Base-by-base conservation (phyloP, 2,113 vertebrate genomes). In the Pardalotus punctatus region DNA sequence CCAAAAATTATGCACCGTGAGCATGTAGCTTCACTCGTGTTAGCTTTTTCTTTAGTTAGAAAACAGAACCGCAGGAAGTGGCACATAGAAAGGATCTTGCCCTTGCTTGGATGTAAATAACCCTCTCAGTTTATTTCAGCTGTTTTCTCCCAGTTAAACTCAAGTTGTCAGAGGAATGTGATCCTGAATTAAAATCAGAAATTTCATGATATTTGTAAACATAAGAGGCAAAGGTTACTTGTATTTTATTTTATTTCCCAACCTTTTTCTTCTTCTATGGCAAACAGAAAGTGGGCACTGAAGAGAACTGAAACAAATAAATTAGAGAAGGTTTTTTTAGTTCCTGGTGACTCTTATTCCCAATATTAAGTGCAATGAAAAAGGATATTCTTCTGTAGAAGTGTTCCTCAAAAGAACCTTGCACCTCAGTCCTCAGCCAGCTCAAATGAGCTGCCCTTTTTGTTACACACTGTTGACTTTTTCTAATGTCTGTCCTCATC, bases 1-100 rank as follows among this genome's bases (percentile, higher is more conserved):
- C 96, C 94, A 97, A 89, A 98, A 98, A 98, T 98, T 98, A 98
- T 97, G 97, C 96, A 97, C 93, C 94, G 97, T 96, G 97, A 98
- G 96, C 96, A 92, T 96, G 93, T 91, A 95, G 88, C 92, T 95
- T 91, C 94, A 97, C 90, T 97, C 51, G 91, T 96, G 91, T 84
- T 89, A 96, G 90, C 66, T 87, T 94, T 95, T 96, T 86, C 97
- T 97, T 95, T 97, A 97, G 97, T 97, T 97, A 98, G 97, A 97
- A 97, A 97, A 96, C 73, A 94, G 94, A 97, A 96, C 91, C 31
- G 7, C 90, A 92, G 91, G 81, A 96, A 95, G 91, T 86, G 43
- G 95, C 95, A 83, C 81, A 91, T 64, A 88, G 91, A 76, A 87
- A 95, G 94, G 77, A 95, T 93, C 93, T 90, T 90, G 51, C 81